Evolutionary conservation across 2,888 invertebrate genomes (phyloP).

Genomic region (Ochropacha duplaris): DNA sequence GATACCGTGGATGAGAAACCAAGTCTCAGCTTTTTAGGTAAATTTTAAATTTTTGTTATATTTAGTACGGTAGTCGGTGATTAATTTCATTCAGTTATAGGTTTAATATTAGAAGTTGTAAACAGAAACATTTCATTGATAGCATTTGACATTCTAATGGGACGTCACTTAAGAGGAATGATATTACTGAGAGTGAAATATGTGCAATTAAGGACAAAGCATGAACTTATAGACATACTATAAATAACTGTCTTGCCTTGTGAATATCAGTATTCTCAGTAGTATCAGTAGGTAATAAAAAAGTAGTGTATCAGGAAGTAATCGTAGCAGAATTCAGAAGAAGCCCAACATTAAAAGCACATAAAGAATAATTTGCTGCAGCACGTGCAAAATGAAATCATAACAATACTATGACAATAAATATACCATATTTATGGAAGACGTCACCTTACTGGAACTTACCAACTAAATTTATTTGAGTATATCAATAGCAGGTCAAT

Average conservation of each 20-base stretch:
- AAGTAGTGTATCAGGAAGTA: no score
- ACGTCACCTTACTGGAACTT: not conserved
- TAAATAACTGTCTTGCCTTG: not conserved
- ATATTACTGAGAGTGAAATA: slow-evolving; percentile 13
- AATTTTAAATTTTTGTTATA: slow-evolving; percentile 23
- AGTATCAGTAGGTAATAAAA: no score
- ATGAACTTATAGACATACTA: not conserved
- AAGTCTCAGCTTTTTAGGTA: slow-evolving; percentile 80
- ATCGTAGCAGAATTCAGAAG: not conserved
- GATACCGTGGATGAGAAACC: slow-evolving; percentile 76
- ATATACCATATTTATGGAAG: not conserved
- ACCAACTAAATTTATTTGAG: not conserved
- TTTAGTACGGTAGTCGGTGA: not conserved
- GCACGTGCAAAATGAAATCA: not conserved
- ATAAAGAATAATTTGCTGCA: not conserved
- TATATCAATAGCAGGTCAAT: not conserved
- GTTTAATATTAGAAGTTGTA: not conserved
- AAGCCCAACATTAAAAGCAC: not conserved
- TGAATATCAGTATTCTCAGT: not conserved
- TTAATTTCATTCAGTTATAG: not conserved
- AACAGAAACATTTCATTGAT: slow-evolving; percentile 12
- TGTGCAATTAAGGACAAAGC: slow-evolving; percentile 1
- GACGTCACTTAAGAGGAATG: slow-evolving; percentile 23
- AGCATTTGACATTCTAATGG: slow-evolving; percentile 23
- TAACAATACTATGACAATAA: not conserved